Conservation (phyloP, 2,888 invertebrate species). For the Camptogramma bilineatum region DNA sequence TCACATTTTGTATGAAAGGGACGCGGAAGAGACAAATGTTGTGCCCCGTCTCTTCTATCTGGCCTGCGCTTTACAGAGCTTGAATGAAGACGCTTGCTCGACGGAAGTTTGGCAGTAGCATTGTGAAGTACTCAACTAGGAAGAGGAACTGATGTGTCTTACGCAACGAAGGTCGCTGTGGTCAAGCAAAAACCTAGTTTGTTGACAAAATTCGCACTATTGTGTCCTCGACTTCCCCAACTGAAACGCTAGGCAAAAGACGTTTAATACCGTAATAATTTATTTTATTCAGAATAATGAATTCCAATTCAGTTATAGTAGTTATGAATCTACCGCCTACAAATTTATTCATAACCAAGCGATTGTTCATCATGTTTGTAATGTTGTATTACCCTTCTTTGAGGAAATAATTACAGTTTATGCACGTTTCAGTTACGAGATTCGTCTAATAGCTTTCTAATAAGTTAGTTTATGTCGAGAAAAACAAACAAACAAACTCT, state of each 20-base stretch:
- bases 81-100: constrained; percentile 47
- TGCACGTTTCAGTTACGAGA: background rate
- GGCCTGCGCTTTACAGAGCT: constrained; percentile 33
- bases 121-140: constrained; percentile 67
- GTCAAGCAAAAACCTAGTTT: constrained; percentile 60
- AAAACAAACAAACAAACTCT: too few species aligned
- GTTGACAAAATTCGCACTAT: constrained; percentile 60
- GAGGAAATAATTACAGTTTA: too few species aligned
- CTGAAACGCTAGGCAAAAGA: constrained; percentile 21
- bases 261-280: background rate
- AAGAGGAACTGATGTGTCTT: constrained; percentile 76
- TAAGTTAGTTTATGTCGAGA: background rate
- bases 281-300: constrained; percentile 5
- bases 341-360: constrained; percentile 30
- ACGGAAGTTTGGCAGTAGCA: constrained; percentile 65
- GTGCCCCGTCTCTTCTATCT: too few species aligned
- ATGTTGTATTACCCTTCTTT: background rate
- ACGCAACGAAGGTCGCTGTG: constrained; percentile 70
- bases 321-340: constrained; percentile 17
- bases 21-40: too few species aligned
- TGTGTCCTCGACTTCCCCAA: constrained; percentile 42
- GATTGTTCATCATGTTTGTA: constrained; percentile 18
- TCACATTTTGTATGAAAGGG: too few species aligned
- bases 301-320: too few species aligned
- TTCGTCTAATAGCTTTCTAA: background rate